Base-by-base conservation (phyloP, 2,797 vertebrate genomes). In the Protosalanx chinensis region DNA sequence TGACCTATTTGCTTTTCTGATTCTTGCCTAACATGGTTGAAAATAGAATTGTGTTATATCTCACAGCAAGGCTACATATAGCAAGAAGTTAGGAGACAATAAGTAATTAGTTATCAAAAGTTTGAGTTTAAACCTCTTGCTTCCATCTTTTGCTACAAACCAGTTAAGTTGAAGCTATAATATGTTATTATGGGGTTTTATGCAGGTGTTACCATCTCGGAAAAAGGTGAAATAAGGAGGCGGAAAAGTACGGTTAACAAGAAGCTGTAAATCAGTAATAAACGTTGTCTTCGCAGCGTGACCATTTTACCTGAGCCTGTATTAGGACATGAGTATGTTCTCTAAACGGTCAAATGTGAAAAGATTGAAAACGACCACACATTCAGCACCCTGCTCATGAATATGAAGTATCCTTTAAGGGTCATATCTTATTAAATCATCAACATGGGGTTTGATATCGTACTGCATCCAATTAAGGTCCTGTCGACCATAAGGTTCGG, bases 1-100 rank as follows among this genome's bases (percentile, higher is more conserved):
- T 88, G 79, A 88, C 85, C 84, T 86, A 78, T 85, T 72, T 79
- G 81, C 81, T 77, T 82, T 75, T 81, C 72, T 82, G 69, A 81
- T 77, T 79, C 80, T 64, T 41, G 63, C 32, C 75, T 62, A 65
- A 46, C 41, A 46, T 13, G 41, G 3, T 13, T 46, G 41, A 46
- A 80, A 78, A 82, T 82, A 82, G 75, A 81, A 79, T 72, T n/a
- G 46, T 27, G 76, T 63, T 78, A 64, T 75, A 74, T 49, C 1
- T 27, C 23, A 27, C 23, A 27, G 23, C 23, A 27, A 27, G 23
- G 23, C 23, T 27, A 27, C 23, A 27, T 27, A 46, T 13, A 12
- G 41, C 10, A 46, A 46, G 41, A 2, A 46, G 10, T 6, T 7
- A 10, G 37, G 41, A 41, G 37, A 41, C 37, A 10, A 37, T 7